These are phyloP conservation scores for Lepus oiostolus DNA, from an alignment of 2,797 vertebrate species.

Conservation along the genomic window DNA sequence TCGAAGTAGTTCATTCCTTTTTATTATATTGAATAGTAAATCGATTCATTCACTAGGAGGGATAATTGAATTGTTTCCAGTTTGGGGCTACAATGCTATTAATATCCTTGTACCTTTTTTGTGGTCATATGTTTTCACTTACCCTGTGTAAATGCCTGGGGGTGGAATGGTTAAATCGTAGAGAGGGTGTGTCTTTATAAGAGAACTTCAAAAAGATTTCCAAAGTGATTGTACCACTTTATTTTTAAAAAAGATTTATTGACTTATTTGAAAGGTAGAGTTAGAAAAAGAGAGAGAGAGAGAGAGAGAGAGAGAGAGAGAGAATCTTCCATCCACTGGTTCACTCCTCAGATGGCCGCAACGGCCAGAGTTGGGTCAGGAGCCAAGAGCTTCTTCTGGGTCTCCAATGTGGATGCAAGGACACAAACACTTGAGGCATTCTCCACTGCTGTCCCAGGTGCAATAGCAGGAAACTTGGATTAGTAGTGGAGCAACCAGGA, in stretches of 20 bases:
- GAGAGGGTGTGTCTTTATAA: background rate
- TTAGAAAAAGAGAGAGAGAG: too few species aligned
- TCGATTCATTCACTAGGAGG: background rate
- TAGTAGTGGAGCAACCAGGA: too few species aligned
- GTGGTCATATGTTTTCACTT: background rate
- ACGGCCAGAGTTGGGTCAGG: too few species aligned
- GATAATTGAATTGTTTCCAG: constrained; percentile 6
- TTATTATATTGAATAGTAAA: constrained; percentile 14
- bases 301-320: too few species aligned
- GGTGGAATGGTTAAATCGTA: background rate
- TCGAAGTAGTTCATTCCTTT: background rate
- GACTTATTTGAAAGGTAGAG: too few species aligned
- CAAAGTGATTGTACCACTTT: background rate
- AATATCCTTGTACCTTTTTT: background rate
- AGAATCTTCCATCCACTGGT: too few species aligned
- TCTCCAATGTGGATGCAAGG: too few species aligned
- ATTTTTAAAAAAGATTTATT: background rate
- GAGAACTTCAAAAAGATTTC: background rate
- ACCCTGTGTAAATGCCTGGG: background rate
- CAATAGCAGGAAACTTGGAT: too few species aligned
- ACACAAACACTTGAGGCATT: too few species aligned
- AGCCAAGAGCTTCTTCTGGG: too few species aligned
- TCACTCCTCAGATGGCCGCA: too few species aligned
- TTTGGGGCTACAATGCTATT: background rate
- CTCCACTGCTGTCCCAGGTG: too few species aligned